Base-by-base conservation (phyloP, 2,113 vertebrate genomes). In the Carassius carassius region DNA sequence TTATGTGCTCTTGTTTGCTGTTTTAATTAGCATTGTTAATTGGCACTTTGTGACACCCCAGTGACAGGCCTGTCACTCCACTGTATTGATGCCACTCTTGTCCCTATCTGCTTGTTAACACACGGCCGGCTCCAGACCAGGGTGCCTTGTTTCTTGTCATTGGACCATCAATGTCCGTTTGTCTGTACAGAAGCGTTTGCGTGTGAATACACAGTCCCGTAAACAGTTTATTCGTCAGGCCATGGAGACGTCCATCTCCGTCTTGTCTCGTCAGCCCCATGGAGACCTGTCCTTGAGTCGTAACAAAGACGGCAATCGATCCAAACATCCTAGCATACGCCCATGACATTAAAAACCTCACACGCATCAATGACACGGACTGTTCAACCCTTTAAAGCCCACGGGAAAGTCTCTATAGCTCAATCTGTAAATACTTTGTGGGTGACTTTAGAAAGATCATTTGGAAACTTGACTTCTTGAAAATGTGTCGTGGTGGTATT, bases 1-100 rank as follows among this genome's bases (percentile, higher is more conserved):
- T 92, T 93, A 90, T 92, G 92, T 90, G 88, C 90, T 88, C 94
- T 94, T 96, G 92, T 95, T 96, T 94, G 91, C 94, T 94, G 94
- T 94, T 94, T 95, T 97, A 97, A 98, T 98, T 98, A 98, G 95
- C 95, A 96, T 95, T 96, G 96, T 95, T 98, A 97, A 98, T 97
- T 97, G 95, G 95, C 91, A 95, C 93, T 94, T 95, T 95, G 62
- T 97, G 96, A 97, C 96, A 95, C 94, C 91, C 92, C 90, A 91
- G 94, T 94, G 96, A 95, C 95, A 95, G 94, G 89, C 90, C 92
- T 94, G 93, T 93, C 94, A 94, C 81, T 91, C 88, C 86, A 87
- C 89, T 54, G 84, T 94, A 94, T 95, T 93, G 93, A 95, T 94
- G 93, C 84, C 90, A 90, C 44, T 76, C 90, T 92, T 88, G 91